Conservation (phyloP, 2,113 vertebrate species). For the Clinocottus analis region DNA sequence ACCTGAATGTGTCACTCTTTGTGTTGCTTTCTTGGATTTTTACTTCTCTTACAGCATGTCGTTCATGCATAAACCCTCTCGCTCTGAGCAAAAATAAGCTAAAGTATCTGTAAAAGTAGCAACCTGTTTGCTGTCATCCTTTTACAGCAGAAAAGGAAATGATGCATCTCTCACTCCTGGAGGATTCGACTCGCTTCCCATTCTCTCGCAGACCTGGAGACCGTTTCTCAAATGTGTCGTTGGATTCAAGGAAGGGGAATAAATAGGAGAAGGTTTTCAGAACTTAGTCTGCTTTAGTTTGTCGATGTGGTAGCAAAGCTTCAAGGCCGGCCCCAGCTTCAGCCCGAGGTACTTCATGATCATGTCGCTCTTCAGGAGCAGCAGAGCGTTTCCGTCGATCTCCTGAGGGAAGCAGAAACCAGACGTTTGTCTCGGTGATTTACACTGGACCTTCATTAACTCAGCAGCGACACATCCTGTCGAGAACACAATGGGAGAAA, state of each 20-base stretch:
- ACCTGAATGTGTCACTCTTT: background rate
- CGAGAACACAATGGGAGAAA: background rate
- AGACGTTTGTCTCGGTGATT: background rate
- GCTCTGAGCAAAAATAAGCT: background rate
- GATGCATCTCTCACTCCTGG: background rate
- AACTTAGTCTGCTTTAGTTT: constrained; percentile 95
- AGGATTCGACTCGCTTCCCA: constrained; percentile 3
- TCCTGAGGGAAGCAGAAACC: constrained; percentile 84
- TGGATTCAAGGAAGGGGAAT: constrained; percentile 7
- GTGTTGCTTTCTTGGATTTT: background rate
- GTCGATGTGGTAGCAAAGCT: constrained; percentile 97
- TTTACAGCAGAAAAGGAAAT: background rate
- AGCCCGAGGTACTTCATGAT: constrained; percentile 97
- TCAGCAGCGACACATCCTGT: background rate
- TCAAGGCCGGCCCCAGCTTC: constrained; percentile 94
- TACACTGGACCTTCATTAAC: background rate
- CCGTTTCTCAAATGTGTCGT: constrained; percentile 18
- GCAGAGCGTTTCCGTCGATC: constrained; percentile 94
- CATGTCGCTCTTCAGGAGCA: constrained; percentile 95
- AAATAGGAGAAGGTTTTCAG: constrained; percentile 71
- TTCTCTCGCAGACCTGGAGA: constrained; percentile 19
- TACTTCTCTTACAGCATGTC: background rate
- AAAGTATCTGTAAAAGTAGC: background rate
- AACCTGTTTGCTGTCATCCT: background rate
- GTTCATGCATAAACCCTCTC: background rate